These are phyloP conservation scores for Pseudochaenichthys georgianus DNA, from an alignment of 2,797 vertebrate genomes.

Conservation along the genomic window DNA sequence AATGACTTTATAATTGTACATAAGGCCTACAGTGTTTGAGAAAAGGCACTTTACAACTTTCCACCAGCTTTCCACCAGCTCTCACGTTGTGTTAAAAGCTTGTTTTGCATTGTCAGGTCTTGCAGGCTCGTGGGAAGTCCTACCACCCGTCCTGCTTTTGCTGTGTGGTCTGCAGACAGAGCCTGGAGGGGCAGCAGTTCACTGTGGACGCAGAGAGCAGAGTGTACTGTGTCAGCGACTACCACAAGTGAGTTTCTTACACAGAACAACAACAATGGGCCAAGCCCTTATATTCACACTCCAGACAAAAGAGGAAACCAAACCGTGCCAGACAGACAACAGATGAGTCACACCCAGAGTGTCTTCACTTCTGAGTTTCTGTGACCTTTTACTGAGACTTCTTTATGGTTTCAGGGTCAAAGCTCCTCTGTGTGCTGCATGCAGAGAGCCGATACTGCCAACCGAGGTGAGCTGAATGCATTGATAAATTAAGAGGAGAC, in stretches of 20 bases:
- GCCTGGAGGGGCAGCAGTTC: conserved; percentile 89
- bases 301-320: conserved; percentile 12
- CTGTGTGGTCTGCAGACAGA: conserved; percentile 89
- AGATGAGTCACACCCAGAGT: conserved; percentile 28
- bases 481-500: neutral
- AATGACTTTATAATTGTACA: neutral
- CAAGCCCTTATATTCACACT: conserved; percentile 12
- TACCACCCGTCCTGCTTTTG: conserved; percentile 92
- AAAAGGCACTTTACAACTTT: neutral
- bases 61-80: neutral
- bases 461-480: conserved; percentile 81
- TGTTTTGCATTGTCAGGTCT: conserved; percentile 80
- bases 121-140: conserved; percentile 90
- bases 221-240: conserved; percentile 93
- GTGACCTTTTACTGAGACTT: conserved; percentile 9
- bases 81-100: neutral
- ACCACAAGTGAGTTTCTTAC: conserved; percentile 87
- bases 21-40: neutral
- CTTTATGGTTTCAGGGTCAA: conserved; percentile 79
- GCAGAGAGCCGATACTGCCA: conserved; percentile 89
- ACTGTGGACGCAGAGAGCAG: conserved; percentile 88
- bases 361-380: conserved; percentile 25
- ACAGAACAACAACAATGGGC: conserved; percentile 37
- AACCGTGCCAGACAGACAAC: conserved; percentile 27
- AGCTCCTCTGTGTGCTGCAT: conserved; percentile 88